Evolutionary conservation across 2,797 vertebrate genomes (phyloP), one percentile per base, ranked within the genome.

Genomic region (Nyctibius grandis): DNA sequence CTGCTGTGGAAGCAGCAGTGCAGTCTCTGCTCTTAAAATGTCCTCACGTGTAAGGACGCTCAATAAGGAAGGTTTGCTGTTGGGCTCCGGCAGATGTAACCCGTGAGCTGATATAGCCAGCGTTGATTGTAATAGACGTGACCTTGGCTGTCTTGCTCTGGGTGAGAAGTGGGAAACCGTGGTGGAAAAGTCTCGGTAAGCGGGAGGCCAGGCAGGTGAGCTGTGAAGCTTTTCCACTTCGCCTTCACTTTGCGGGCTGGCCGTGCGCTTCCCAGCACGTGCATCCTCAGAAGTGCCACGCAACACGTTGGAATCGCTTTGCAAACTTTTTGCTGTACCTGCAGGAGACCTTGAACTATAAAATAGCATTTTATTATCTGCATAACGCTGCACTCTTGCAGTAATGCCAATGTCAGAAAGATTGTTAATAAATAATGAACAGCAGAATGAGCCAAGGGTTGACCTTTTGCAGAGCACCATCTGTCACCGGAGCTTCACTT

Each of bases 381-480:
- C 94, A 81, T 64, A 47, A 69, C 6, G 19, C 91, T 9, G 97
- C 97, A 96, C 96, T 93, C 90, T 87, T 88, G 97, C 96, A 91
- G 91, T 72, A 91, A 91, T 53, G 88, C 92, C 87, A 88, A 9
- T 75, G 89, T 96, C 94, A 96, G n/a, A 13, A 88, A 96, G 97
- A 95, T 86, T 86, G 97, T 98, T 98, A 96, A 97, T 98, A 98
- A 98, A 96, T 97, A 97, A 97, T 96, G 96, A 97, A 93, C 84
- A 96, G 93, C 96, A 95, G 93, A 88, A 91, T 40, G 96, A 96
- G 97, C 97, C 90, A 90, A 96, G 93, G 92, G 96, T 74, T 97
- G 98, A 97, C 98, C 98, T 98, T 98, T 97, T 61, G 96, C 86
- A 86, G 94, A 97, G 77, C 95, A 94, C 93, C 96, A 95, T 97